Base-by-base conservation (phyloP, 2,888 invertebrate species). In the Hololepta plana region DNA sequence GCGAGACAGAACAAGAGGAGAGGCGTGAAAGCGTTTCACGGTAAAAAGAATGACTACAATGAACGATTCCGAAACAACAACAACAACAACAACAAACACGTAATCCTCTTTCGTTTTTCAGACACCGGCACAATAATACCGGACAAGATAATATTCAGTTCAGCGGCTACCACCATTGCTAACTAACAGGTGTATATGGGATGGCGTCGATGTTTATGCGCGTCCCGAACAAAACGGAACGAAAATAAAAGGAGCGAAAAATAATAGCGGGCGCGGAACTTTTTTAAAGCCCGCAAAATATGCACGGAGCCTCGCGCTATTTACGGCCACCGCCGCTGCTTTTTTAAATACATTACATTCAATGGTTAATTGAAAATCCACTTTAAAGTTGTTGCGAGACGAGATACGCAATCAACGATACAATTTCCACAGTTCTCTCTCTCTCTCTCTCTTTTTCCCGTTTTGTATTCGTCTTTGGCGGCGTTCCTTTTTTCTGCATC, bases 401-500 rank as follows among this genome's bases (percentile, higher is more conserved):
- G 44, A 41, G 48, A 46, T 50, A 51, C 46, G 53, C 53, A 55
- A 54, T 54, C 53, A 54, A 50, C 53, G 54, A 51, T 54, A 54
- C 53, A 54, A 53, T 52, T 53, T 53, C 53, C 53, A 53, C 53
- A 52, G 52, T 53, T 53, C 52, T 53, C n/a, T n/a, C n/a, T n/a
- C n/a, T n/a, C n/a, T n/a, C n/a, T n/a, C n/a, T n/a, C n/a, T n/a
- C n/a, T n/a, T n/a, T n/a, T n/a, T n/a, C n/a, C n/a, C n/a, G n/a
- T n/a, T n/a, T n/a, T n/a, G n/a, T n/a, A n/a, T n/a, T n/a, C n/a
- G n/a, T n/a, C n/a, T n/a, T n/a, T n/a, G n/a, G n/a, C n/a, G n/a
- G n/a, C n/a, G n/a, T n/a, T n/a, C n/a, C n/a, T n/a, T n/a, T n/a
- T n/a, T n/a, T n/a, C n/a, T n/a, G n/a, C n/a, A n/a, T n/a, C n/a